phyloP scores from a whole-genome alignment of 2,888 invertebrate species.

The Petrophora chlorosata region DNA sequence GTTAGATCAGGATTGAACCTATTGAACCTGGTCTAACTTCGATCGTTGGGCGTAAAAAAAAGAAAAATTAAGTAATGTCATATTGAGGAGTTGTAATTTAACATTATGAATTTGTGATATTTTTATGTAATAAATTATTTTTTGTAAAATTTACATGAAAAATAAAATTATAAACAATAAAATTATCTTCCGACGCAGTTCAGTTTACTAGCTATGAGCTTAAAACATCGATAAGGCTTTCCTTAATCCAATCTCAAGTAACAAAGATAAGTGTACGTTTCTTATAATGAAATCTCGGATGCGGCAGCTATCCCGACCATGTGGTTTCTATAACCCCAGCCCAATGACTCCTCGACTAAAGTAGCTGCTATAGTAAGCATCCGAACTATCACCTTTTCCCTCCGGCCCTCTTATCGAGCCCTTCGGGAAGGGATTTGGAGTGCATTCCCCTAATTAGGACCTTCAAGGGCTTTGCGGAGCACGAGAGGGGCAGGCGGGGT shows the following conservation, averaged over 20 bases:
- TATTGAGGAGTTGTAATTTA: too few species aligned
- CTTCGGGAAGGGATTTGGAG: slow-evolving; percentile 34
- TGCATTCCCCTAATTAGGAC: slow-evolving; percentile 43
- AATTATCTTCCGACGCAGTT: too few species aligned
- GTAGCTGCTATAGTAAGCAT: slow-evolving; percentile 20
- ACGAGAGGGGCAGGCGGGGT: neutral
- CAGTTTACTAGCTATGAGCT: too few species aligned
- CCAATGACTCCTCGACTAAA: slow-evolving; percentile 20
- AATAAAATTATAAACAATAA: too few species aligned
- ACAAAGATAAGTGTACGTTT: neutral
- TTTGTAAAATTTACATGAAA: too few species aligned
- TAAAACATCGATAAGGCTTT: neutral
- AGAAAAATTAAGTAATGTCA: too few species aligned
- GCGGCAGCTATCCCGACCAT: slow-evolving; percentile 6
- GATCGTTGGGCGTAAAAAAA: too few species aligned
- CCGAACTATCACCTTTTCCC: slow-evolving; percentile 37
- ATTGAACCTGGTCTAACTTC: too few species aligned
- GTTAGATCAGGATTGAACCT: too few species aligned
- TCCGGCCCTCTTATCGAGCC: slow-evolving; percentile 30
- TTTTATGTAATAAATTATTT: too few species aligned
- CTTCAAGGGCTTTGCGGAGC: slow-evolving; percentile 19
- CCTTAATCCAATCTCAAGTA: neutral
- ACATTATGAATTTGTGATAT: neutral
- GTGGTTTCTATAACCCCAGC: slow-evolving; percentile 25
- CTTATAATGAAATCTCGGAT: slow-evolving; percentile 10